Evolutionary conservation across 2,797 vertebrate genomes (phyloP).

Genomic region (Pseudotriccus pelzelni): DNA sequence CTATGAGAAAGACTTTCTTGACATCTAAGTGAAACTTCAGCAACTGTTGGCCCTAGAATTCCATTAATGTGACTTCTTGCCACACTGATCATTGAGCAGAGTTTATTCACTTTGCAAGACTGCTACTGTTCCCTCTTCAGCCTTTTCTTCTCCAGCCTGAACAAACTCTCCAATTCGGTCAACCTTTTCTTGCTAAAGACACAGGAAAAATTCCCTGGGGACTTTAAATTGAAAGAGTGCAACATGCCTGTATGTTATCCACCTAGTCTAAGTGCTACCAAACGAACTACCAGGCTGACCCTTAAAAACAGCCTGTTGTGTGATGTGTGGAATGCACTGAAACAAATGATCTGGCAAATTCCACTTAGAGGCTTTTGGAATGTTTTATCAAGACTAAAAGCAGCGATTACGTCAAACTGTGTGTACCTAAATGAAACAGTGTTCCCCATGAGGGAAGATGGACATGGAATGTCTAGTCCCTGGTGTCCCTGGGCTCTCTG

Average conservation of each 20-base stretch:
- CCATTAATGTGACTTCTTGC: background rate
- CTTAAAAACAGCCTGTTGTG: background rate
- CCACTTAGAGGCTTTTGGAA: background rate
- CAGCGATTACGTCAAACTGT: background rate
- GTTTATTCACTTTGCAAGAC: background rate
- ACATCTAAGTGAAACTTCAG: background rate
- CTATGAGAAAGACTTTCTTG: background rate
- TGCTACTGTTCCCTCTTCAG: background rate
- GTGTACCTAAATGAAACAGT: background rate
- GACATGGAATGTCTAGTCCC: fast-evolving
- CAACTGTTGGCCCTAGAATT: background rate
- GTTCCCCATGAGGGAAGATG: background rate
- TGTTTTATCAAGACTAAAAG: background rate
- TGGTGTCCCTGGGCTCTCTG: background rate
- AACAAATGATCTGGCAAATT: background rate
- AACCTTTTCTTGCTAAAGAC: background rate
- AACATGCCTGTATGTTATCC: background rate
- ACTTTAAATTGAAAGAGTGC: background rate
- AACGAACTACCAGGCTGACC: background rate
- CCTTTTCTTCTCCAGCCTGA: background rate
- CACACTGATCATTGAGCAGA: background rate
- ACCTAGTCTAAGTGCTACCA: background rate
- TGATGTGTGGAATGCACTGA: background rate
- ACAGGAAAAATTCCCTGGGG: background rate
- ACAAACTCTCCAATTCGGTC: background rate